Evolutionary conservation across 2,797 vertebrate genomes (phyloP), one percentile per base, ranked within the genome.

Genomic region (Pachyuromys duprasi): DNA sequence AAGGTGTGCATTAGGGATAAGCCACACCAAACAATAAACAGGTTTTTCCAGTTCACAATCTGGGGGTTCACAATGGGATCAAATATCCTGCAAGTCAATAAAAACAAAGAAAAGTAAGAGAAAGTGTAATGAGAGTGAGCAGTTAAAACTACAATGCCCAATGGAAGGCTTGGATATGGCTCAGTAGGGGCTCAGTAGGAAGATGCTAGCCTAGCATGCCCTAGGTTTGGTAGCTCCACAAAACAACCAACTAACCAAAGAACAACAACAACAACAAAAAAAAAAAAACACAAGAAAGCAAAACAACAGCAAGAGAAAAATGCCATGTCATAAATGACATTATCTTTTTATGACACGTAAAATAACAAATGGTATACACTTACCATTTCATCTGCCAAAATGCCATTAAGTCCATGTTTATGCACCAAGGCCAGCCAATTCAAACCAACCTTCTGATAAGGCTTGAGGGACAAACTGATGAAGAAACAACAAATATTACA

Each of bases 371-470:
- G 74, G 11, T 79, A 83, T 70, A 78, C 12, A 89, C 99, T 99
- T 98, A 99, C 99, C 99, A 99, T 99, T 99, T 99, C 99, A 98
- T 99, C 99, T 93, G 99, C 99, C 60, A 99, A 98, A 98, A 99
- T 99, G 3, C 99, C 99, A 95, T 99, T 99, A 91, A 99, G 98
- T 22, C 99, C 98, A 63, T 99, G 99, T 87, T 99, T 99, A 97
- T 99, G 98, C 70, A 99, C 98, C 86, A 99, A 98, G 33, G 99
- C 98, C 97, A 99, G 98, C 99, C 99, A 99, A 96, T 99, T 99
- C 91, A 99, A 98, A 93, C 99, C 99, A 96, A 99, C 99, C 95
- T 99, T 98, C 99, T 99, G 99, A 98, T 99, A 99, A 0, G 99
- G 98, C 97, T 99, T 99, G 70, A 99, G 98, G 93, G 99, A 97